Evolutionary conservation across 2,113 vertebrate species (phyloP), one percentile per base, ranked within the genome.

Genomic region (Oncorhynchus mykiss): DNA sequence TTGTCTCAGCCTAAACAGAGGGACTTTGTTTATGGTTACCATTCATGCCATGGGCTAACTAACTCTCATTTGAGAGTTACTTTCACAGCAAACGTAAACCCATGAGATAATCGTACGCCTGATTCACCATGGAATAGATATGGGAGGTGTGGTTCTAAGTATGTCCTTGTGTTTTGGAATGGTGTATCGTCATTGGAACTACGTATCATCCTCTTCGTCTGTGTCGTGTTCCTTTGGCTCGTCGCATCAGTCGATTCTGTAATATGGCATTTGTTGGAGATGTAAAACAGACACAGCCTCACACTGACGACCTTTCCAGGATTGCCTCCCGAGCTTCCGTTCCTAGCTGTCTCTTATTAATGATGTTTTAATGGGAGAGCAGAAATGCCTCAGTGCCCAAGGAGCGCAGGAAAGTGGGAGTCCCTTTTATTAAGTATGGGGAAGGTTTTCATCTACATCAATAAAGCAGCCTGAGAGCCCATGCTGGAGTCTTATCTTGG

Each of bases 1-100:
- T 74, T 75, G n/a, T 54, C 39, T 34, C 16, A 67, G 72, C 79
- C 70, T 25, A 83, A 85, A 86, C 77, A 85, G 25, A 9, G 1
- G 1, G 22, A 20, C 68, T 86, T 22, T 88, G 87, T 87, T 91
- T 87, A 88, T 90, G 73, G 88, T 88, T 87, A 90, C 88, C 74
- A 72, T 85, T 81, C n/a, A 62, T 87, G 75, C 76, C 71, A 72
- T 86, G 66, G 64, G 62, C 59, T 71, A 71, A 83, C 80, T 78
- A 72, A 87, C 72, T 76, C 80, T 83, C 64, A 80, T 73, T 76
- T 81, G 69, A 62, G 51, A 39, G 39, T 16, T 45, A 11, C 39
- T 45, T 11, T 11, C 9, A 45, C 39, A 70, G 80, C 39, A 81
- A 84, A 84, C 31, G 76, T 85, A 88, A 90, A 88, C 77, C 69